A percentile compares a stretch with the other conserved stretches of the same genome.
phyloP scores from a whole-genome alignment of 1,140 invertebrate species.

The Phymastichus coffea region DNA sequence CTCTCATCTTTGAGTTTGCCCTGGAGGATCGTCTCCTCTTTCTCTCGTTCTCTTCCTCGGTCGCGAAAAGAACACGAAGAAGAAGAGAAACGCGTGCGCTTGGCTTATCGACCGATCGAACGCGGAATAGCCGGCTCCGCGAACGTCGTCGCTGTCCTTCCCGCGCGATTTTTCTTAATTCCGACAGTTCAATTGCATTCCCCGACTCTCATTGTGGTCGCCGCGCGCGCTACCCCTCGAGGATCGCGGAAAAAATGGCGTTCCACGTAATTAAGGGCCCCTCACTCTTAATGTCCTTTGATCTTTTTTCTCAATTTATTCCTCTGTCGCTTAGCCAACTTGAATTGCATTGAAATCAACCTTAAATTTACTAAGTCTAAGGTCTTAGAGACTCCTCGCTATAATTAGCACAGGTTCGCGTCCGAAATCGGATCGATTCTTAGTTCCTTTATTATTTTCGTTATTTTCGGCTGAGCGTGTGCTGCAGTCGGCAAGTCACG shows the following conservation, averaged over 20 bases:
- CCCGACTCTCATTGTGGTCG: conserved; percentile 15
- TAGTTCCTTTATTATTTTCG: too few species aligned
- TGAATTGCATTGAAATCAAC: too few species aligned
- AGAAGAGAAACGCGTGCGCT: conserved; percentile 20
- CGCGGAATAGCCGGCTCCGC: neutral
- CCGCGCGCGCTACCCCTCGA: neutral
- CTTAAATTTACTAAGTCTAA: too few species aligned
- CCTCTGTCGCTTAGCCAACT: too few species aligned
- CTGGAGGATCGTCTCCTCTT: neutral
- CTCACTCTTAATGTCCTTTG: conserved; percentile 17
- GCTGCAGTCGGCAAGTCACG: too few species aligned
- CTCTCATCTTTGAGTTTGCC: neutral
- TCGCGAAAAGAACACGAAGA: conserved; percentile 7
- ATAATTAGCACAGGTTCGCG: too few species aligned
- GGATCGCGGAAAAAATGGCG: conserved; percentile 12
- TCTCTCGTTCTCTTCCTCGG: neutral
- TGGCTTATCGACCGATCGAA: conserved; percentile 20
- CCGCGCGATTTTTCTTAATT: conserved; percentile 28
- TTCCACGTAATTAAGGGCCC: conserved; percentile 20
- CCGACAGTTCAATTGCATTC: conserved; percentile 32
- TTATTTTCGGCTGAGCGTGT: too few species aligned
- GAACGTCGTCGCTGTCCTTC: neutral
- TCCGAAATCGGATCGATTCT: too few species aligned
- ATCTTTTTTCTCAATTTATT: conserved; percentile 12
- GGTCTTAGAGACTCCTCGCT: too few species aligned